A percentile compares a stretch with the other conserved stretches of the same genome.
These are phyloP conservation scores for Myopa tessellatipennis DNA, from an alignment of 2,888 invertebrate species.

Conservation along the genomic window DNA sequence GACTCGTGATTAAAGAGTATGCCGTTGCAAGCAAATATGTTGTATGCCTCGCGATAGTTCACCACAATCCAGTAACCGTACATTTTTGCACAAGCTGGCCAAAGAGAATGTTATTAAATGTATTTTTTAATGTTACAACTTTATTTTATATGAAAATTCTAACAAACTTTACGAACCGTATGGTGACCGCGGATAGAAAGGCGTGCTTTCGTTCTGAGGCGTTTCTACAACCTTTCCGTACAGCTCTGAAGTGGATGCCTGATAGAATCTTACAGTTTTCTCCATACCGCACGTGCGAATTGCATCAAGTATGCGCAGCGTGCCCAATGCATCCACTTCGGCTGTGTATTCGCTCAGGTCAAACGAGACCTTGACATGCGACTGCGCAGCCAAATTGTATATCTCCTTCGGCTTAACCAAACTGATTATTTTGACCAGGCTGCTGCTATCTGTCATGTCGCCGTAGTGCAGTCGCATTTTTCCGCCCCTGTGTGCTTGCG, in stretches of 20 bases:
- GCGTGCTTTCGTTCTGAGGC: conserved; percentile 94
- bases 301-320: conserved; percentile 89
- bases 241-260: conserved; percentile 95
- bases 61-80: conserved; percentile 97
- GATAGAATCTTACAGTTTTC: conserved; percentile 87
- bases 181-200: conserved; percentile 95
- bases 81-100: conserved; percentile 90
- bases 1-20: conserved; percentile 97
- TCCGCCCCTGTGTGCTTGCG: conserved; percentile 87
- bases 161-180: conserved; percentile 77
- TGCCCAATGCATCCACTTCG: conserved; percentile 96
- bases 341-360: conserved; percentile 99
- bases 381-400: conserved; percentile 98
- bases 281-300: conserved; percentile 89
- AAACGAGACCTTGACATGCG: conserved; percentile 99
- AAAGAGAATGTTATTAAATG: background rate
- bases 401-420: conserved; percentile 84
- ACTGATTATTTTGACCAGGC: conserved; percentile 86
- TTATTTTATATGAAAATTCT: background rate
- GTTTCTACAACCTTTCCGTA: conserved; percentile 94
- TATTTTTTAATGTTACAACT: background rate
- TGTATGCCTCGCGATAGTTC: conserved; percentile 95
- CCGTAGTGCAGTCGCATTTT: conserved; percentile 97
- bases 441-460: conserved; percentile 98
- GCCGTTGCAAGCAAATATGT: conserved; percentile 96